Evolutionary conservation across 2,797 vertebrate genomes (phyloP).

Genomic region (Scolopax rusticola): DNA sequence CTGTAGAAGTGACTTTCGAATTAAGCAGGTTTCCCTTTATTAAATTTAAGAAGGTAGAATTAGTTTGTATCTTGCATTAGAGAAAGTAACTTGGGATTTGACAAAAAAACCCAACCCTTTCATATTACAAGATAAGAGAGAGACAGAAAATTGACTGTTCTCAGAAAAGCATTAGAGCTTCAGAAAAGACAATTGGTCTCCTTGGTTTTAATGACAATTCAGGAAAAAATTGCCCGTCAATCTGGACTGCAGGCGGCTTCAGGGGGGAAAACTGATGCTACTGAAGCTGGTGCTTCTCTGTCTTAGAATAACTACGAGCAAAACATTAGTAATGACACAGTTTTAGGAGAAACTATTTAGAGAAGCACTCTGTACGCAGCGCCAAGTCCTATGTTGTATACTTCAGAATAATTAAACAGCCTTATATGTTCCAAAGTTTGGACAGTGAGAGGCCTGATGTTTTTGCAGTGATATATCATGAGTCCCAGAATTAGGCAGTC

Average conservation of each 20-base stretch:
- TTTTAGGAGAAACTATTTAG: not conserved
- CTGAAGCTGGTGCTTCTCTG: not conserved
- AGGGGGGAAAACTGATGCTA: not conserved
- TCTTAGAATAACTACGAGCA: not conserved
- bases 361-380: rapidly evolving
- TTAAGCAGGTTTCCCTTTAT: not conserved
- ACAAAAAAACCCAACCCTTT: not conserved
- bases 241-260: not conserved
- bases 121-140: not conserved
- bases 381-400: not conserved
- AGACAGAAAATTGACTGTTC: not conserved
- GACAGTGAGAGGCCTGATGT: not conserved
- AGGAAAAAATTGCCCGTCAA: not conserved
- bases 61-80: not conserved
- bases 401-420: not conserved
- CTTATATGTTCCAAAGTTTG: not conserved
- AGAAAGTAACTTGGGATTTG: not conserved
- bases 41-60: not conserved
- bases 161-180: not conserved
- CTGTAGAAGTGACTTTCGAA: not conserved
- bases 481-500: rapidly evolving
- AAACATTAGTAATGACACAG: not conserved
- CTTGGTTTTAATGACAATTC: not conserved
- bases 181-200: not conserved
- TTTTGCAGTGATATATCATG: rapidly evolving